Evolutionary conservation across 2,888 invertebrate genomes (phyloP).

Genomic region (Julus scandinavius): DNA sequence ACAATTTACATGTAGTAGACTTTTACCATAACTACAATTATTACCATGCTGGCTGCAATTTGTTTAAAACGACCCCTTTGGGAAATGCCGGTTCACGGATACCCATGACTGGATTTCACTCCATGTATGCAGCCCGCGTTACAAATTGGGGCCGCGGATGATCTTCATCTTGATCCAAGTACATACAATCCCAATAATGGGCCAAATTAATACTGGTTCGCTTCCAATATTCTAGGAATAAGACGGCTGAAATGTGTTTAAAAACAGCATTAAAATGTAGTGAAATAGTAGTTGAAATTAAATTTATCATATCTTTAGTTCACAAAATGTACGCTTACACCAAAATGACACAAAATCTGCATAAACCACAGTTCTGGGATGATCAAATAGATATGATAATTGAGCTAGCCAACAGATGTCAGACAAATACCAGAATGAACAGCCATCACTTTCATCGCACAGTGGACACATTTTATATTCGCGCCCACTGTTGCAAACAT

Average conservation of each 20-base stretch:
- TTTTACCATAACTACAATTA: constrained; percentile 70
- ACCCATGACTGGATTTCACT: constrained; percentile 71
- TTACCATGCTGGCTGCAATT: constrained; percentile 69
- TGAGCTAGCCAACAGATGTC: constrained; percentile 70
- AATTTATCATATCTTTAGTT: not conserved
- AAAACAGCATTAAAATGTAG: not conserved
- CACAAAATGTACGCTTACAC: constrained; percentile 65
- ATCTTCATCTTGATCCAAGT: constrained; percentile 70
- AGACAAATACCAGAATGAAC: constrained; percentile 70
- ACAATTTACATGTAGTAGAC: not conserved
- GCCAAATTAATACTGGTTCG: constrained; percentile 70
- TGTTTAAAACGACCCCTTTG: constrained; percentile 66
- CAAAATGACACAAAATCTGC: constrained; percentile 71
- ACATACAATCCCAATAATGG: constrained; percentile 72
- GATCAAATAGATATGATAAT: constrained; percentile 71
- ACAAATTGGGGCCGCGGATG: constrained; percentile 71
- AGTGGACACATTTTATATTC: constrained; percentile 70
- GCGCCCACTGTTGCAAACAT: constrained; percentile 68
- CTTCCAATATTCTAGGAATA: constrained; percentile 72
- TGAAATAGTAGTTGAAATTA: not conserved
- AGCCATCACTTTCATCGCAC: constrained; percentile 70
- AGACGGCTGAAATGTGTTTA: constrained; percentile 67
- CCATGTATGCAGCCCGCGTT: constrained; percentile 68
- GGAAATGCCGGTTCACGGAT: constrained; percentile 71
- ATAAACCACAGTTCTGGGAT: constrained; percentile 71